Conservation (phyloP, 2,888 invertebrate genomes). For the Calameuta pallipes region DNA sequence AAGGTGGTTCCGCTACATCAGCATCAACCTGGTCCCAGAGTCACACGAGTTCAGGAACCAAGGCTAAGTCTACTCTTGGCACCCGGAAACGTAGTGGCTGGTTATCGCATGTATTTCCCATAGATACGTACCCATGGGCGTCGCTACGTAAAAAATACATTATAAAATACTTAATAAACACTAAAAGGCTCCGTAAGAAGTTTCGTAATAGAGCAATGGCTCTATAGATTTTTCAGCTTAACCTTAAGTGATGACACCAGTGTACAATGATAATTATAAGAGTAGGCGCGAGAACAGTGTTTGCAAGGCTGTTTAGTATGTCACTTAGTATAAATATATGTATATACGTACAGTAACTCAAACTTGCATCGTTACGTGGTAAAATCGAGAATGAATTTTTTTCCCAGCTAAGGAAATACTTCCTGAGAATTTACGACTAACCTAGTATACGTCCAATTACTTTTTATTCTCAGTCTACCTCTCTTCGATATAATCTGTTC, state of each 20-base stretch:
- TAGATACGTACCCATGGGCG: neutral
- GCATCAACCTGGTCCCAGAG: neutral
- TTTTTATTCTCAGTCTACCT: neutral
- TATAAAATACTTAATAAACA: neutral
- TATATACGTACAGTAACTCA: neutral
- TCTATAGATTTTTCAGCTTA: neutral
- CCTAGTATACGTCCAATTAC: neutral
- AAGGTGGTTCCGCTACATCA: neutral
- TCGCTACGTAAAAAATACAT: neutral
- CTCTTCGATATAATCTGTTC: neutral
- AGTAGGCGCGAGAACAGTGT: neutral
- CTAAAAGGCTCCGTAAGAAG: neutral
- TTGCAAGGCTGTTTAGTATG: neutral
- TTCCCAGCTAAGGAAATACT: neutral
- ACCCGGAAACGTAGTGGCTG: neutral
- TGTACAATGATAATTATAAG: neutral
- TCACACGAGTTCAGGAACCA: neutral
- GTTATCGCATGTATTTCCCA: neutral
- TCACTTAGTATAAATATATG: neutral
- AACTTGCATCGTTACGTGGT: neutral
- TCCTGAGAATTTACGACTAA: neutral
- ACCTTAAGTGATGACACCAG: neutral
- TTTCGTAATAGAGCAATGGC: neutral
- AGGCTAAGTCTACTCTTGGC: neutral
- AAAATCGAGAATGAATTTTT: neutral